Evolutionary conservation across 2,797 vertebrate genomes (phyloP), one percentile per base, ranked within the genome.

Genomic region (Poliocrania exsul): DNA sequence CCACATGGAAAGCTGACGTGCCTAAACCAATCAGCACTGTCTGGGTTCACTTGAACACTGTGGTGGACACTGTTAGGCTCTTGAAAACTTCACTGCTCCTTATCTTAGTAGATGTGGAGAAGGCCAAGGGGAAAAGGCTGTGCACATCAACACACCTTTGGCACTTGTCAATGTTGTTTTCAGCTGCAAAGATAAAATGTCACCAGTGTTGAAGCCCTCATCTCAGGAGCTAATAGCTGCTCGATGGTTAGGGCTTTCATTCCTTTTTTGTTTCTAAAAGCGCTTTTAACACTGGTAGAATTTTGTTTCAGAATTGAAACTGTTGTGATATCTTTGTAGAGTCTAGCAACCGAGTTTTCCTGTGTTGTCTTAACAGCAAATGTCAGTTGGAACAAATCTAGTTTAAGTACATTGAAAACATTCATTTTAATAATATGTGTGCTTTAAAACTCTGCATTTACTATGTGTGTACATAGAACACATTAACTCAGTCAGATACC

Each of bases 311-410:
- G 54, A 83, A 74, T 11, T 64, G 53, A 87, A 88, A 74, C 23
- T 67, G 17, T 82, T 67, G 10, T 31, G 53, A 38, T 81, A 78
- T 26, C 70, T 81, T 90, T 65, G 13, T 66, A 86, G 44, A 4
- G 16, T 88, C 62, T 79, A 73, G 46, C 3, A 2, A 86, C 12
- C 25, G 58, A 90, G 60, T n/a, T 86, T 88, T 67, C 51, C 46
- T 46, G 28, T 82, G 58, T 70, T 90, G 62, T 90, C 73, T 90
- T 86, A 75, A 93, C 40, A 93, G 54, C 33, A 92, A 93, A 88
- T 50, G 31, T 91, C 75, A 85, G 85, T 73, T 78, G 71, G 37
- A 58, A 50, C 44, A 91, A 78, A 53, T 71, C 31, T 74, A 42
- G 35, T 56, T 93, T 71, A 79, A 81, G 86, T 54, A 78, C 35